Evolutionary conservation across 1,140 invertebrate genomes (phyloP).

Genomic region (Popillia japonica): DNA sequence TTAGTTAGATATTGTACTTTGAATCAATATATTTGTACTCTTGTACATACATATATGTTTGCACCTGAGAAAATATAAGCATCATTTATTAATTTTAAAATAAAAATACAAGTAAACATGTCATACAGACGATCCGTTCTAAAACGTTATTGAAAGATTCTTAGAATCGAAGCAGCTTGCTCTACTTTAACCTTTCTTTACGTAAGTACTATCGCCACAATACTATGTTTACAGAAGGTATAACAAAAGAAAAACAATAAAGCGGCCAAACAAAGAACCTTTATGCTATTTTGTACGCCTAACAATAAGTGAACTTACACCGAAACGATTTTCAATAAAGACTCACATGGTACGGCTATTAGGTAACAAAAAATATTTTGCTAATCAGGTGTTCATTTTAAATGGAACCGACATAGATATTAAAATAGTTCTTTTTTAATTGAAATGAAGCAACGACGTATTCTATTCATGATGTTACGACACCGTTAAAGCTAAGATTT

Average conservation of each 20-base stretch:
- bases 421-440: background rate
- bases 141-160: background rate
- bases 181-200: background rate
- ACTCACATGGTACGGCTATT: background rate
- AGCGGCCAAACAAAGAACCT: constrained; percentile 1
- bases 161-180: background rate
- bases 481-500: too few species aligned
- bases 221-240: constrained; percentile 16
- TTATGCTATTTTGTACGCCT: constrained; percentile 6
- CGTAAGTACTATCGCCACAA: background rate
- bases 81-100: background rate
- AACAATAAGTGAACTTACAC: constrained; percentile 6
- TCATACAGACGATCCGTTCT: background rate
- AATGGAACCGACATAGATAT: background rate
- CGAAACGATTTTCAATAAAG: constrained; percentile 15
- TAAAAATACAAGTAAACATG: too few species aligned
- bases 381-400: constrained; percentile 22
- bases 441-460: background rate
- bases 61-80: background rate
- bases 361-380: constrained; percentile 16
- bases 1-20: constrained; percentile 24
- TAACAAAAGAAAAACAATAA: constrained; percentile 4
- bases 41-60: background rate
- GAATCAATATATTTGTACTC: background rate
- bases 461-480: too few species aligned